Evolutionary conservation across 1,140 invertebrate species (phyloP).

Genomic region (Plodia interpunctella): DNA sequence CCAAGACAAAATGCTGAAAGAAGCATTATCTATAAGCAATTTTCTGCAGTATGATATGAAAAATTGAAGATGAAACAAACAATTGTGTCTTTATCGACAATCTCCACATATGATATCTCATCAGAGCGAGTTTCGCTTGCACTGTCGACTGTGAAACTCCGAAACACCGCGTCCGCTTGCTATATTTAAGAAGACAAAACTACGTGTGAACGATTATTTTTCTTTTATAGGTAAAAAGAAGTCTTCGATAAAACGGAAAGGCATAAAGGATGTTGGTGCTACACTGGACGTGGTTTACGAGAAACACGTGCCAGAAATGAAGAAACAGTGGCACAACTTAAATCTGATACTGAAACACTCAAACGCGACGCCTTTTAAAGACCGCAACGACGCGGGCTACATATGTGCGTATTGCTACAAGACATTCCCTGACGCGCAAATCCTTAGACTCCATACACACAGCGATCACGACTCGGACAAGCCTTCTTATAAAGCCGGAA

Average conservation of each 20-base stretch:
- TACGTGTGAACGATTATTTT: constrained; percentile 62
- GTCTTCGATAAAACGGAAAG: constrained; percentile 49
- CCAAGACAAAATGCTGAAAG: no score
- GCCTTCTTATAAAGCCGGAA: constrained; percentile 54
- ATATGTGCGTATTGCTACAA: constrained; percentile 66
- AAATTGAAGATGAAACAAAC: no score
- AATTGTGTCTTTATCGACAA: no score
- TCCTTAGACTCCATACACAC: constrained; percentile 51
- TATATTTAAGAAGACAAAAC: constrained; percentile 31
- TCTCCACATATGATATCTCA: no score
- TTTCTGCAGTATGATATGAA: no score
- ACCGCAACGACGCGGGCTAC: constrained; percentile 62
- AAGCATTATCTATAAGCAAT: no score
- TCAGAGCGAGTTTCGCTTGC: no score
- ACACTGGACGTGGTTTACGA: constrained; percentile 31
- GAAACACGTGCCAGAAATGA: constrained; percentile 60
- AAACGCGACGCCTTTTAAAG: constrained; percentile 66
- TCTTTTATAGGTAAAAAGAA: constrained; percentile 71
- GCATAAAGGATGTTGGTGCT: constrained; percentile 36
- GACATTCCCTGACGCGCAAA: constrained; percentile 47
- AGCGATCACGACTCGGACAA: constrained; percentile 55
- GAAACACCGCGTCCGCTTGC: no score
- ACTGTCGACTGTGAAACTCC: no score
- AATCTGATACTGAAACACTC: constrained; percentile 58
- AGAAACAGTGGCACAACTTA: constrained; percentile 68